phyloP scores from a whole-genome alignment of 2,888 invertebrate genomes.

The Ceriagrion tenellum region DNA sequence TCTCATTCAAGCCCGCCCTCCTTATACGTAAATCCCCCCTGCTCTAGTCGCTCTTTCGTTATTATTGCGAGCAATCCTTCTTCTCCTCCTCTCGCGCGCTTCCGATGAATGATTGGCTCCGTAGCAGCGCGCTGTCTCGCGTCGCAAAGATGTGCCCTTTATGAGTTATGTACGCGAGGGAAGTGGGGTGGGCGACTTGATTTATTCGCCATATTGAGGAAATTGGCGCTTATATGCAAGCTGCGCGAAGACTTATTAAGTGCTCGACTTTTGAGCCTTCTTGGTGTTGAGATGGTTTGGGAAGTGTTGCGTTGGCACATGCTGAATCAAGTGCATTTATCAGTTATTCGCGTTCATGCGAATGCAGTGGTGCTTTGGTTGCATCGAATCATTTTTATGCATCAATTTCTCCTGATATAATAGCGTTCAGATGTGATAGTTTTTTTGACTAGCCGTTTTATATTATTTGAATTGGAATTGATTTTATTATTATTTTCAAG shows the following conservation, averaged over 20 bases:
- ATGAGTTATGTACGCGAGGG: slow-evolving; percentile 4
- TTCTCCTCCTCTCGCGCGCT: neutral
- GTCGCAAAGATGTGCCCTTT: slow-evolving; percentile 59
- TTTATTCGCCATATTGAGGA: slow-evolving; percentile 60
- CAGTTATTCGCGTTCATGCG: no score
- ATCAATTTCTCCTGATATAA: no score
- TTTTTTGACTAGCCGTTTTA: no score
- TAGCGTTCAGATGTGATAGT: no score
- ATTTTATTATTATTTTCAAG: no score
- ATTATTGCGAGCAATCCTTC: neutral
- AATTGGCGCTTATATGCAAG: slow-evolving; percentile 53
- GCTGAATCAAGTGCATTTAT: no score
- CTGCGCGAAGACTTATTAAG: slow-evolving; percentile 58
- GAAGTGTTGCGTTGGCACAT: neutral
- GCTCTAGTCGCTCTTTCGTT: slow-evolving; percentile 19
- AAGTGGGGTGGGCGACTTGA: neutral
- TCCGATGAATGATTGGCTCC: slow-evolving; percentile 55
- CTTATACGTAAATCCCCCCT: slow-evolving; percentile 28
- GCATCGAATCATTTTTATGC: no score
- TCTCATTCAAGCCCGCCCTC: slow-evolving; percentile 4
- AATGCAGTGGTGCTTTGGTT: no score
- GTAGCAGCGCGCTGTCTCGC: slow-evolving; percentile 33
- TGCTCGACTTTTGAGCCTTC: neutral
- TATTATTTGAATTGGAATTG: no score
- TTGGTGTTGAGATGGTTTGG: neutral